These are phyloP conservation scores for Temnothorax longispinosus DNA, from an alignment of 1,140 invertebrate species.

Conservation along the genomic window DNA sequence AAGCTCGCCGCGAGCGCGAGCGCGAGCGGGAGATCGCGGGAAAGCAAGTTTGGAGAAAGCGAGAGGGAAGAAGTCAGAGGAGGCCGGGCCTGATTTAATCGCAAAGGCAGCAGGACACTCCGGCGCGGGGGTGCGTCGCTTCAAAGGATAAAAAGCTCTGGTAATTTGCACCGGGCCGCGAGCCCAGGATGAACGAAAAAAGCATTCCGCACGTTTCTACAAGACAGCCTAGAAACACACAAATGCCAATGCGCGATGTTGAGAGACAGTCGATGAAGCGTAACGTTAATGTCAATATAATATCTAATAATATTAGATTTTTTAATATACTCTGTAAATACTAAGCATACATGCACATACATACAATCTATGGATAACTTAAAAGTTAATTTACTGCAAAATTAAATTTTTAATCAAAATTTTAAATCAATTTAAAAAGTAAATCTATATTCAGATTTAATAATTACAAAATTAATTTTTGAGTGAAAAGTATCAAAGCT, in stretches of 20 bases:
- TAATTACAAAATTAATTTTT: conserved; percentile 14
- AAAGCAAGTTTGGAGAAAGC: conserved; percentile 20
- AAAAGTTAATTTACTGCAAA: not conserved
- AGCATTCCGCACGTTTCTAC: conserved; percentile 50
- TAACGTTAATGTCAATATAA: not conserved
- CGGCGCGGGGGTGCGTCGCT: conserved; percentile 16
- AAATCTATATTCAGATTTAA: not conserved
- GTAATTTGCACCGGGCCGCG: conserved; percentile 64
- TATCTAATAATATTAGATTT: not conserved
- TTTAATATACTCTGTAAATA: not conserved
- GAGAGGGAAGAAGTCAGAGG: conserved; percentile 32
- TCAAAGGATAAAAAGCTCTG: conserved; percentile 75
- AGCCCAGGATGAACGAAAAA: conserved; percentile 14
- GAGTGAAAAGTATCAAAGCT: not conserved
- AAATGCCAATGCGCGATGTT: not conserved
- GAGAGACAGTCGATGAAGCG: not conserved
- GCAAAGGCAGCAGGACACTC: conserved; percentile 62
- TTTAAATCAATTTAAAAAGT: not conserved
- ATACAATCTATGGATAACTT: not conserved
- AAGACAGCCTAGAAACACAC: not conserved
- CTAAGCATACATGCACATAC: too few species aligned
- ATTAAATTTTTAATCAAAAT: not conserved
- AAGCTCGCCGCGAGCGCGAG: conserved; percentile 66
- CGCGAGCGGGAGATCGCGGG: conserved; percentile 14
- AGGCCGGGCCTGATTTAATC: conserved; percentile 67